Percentiles rank a stretch among this genome's conserved stretches.
Evolutionary conservation across 2,888 invertebrate species (phyloP).

Genomic region (Eupsilia transversa): DNA sequence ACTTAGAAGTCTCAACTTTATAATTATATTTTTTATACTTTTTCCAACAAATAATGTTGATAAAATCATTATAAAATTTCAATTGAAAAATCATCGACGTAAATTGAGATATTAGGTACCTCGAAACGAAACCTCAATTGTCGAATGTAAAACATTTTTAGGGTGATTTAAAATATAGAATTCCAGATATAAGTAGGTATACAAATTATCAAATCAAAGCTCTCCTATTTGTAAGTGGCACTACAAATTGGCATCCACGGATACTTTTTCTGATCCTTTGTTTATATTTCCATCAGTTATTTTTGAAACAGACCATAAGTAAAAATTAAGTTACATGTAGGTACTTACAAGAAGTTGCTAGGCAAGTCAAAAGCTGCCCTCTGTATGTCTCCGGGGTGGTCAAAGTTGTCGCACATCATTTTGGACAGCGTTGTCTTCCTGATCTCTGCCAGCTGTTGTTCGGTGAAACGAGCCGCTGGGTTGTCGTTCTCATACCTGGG

Average conservation of each 20-base stretch:
- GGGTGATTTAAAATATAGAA: background rate
- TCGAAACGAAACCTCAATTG: too few species aligned
- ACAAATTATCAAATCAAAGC: background rate
- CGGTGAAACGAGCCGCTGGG: constrained; percentile 94
- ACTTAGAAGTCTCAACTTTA: background rate
- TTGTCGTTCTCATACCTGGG: constrained; percentile 96
- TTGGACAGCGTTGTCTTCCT: constrained; percentile 96
- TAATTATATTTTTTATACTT: too few species aligned
- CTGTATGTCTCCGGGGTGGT: constrained; percentile 96
- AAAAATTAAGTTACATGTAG: background rate
- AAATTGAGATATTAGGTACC: background rate
- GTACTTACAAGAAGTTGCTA: constrained; percentile 95
- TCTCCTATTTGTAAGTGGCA: background rate
- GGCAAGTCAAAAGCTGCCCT: constrained; percentile 97
- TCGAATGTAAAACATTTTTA: background rate
- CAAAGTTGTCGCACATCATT: constrained; percentile 97
- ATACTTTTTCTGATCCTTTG: background rate
- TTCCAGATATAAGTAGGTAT: background rate
- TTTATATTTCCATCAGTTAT: too few species aligned
- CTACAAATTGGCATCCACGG: background rate
- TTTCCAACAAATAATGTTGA: background rate
- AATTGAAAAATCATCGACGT: background rate
- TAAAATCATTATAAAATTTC: background rate
- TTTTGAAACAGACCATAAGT: background rate
- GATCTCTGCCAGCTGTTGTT: constrained; percentile 96